Percentiles rank a stretch among this genome's conserved stretches.
phyloP scores from a whole-genome alignment of 2,888 invertebrate species.

The Alviniconcha strummeri region DNA sequence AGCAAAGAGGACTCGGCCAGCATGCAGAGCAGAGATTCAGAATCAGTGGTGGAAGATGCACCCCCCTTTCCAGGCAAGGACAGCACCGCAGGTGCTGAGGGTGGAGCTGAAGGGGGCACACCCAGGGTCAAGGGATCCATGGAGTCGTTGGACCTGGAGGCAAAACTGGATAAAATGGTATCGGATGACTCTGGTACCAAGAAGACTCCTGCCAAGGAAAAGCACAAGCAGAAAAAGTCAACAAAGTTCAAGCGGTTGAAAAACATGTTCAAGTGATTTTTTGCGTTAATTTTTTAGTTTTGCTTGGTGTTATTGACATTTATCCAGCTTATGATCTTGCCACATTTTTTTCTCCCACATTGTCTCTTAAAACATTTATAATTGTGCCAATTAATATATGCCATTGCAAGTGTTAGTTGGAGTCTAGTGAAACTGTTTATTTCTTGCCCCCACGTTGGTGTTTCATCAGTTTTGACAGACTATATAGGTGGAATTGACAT shows the following conservation, averaged over 20 bases:
- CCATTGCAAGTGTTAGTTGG: too few relatives aligned
- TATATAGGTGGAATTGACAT: too few relatives aligned
- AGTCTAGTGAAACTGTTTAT: too few relatives aligned
- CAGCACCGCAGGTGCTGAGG: background rate
- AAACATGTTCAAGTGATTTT: slow-evolving; percentile 23
- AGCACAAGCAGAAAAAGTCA: slow-evolving; percentile 23
- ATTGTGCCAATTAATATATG: too few relatives aligned
- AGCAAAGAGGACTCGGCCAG: slow-evolving; percentile 12
- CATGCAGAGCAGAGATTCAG: slow-evolving; percentile 28
- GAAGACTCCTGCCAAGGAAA: background rate
- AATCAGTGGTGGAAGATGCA: slow-evolving; percentile 8
- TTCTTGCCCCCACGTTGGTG: too few relatives aligned
- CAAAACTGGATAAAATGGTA: slow-evolving; percentile 26
- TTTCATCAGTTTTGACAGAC: too few relatives aligned
- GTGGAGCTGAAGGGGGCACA: background rate
- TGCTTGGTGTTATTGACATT: too few relatives aligned
- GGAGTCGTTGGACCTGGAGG: slow-evolving; percentile 25
- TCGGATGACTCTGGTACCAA: background rate
- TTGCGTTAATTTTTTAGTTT: too few relatives aligned
- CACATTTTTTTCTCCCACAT: too few relatives aligned
- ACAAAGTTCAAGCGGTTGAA: slow-evolving; percentile 31
- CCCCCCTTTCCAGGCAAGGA: slow-evolving; percentile 2
- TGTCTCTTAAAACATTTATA: too few relatives aligned
- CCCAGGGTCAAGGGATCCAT: background rate
- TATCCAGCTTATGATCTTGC: too few relatives aligned